Evolutionary conservation across 2,888 invertebrate species (phyloP), one percentile per base, ranked within the genome.

Genomic region (Choristoneura rosaceana): DNA sequence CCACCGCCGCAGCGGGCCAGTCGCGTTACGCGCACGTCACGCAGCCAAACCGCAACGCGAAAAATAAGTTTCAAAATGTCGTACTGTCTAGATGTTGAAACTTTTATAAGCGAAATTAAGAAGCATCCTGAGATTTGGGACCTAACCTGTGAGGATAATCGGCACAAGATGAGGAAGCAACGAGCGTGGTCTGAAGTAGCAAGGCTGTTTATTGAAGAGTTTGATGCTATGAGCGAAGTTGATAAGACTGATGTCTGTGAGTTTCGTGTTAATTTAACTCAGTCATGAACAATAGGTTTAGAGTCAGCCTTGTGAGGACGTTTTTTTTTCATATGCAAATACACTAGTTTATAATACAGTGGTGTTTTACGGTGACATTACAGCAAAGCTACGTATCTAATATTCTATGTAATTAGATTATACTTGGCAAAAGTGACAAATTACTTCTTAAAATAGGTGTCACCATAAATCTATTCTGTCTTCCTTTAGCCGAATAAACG

Each of bases 101-200:
- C 77, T 68, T 91, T 92, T 76, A 91, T 92, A 70, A 80, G 80
- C 76, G 91, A 91, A 86, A 86, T 92, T 77, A 82, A 87, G 79
- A 90, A 88, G 69, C 81, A 84, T 60, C 89, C 88, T 9, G 86
- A 84, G 74, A 79, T 92, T 75, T 92, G 92, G 92, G 84, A 90
- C 74, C 70, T 84, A 41, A 83, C 82, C 62, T 78, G 82, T 75
- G 87, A 88, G 67, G 87, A 86, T 33, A 79, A 84, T 74, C 81
- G 86, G 62, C 80, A 80, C 69, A 85, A 82, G 74, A 76, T 68
- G 59, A 83, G 81, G 55, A 90, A 90, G 63, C 82, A 84, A 55
- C 74, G 76, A 5, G 92, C 92, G 5, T 92, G 92, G 92, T 76
- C 77, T 0, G 81, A 85, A 17, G 82, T 92, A 58, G 90, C 90